Conservation (phyloP, 2,888 invertebrate species). For the Andrena praecox region DNA sequence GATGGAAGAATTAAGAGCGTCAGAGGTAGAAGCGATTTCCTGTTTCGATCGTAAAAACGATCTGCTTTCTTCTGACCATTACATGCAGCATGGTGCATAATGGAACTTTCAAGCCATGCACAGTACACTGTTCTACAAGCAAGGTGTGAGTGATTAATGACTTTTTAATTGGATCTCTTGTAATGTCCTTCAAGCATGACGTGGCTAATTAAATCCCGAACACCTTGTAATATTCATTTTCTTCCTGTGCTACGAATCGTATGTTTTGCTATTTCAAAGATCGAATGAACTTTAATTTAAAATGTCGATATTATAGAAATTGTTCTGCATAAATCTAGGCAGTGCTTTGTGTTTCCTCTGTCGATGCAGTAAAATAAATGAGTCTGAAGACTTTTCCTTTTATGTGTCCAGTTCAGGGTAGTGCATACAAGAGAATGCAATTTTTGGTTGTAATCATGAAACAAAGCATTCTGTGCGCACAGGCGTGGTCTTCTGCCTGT, state of each 20-base stretch:
- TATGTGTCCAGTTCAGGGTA: not conserved
- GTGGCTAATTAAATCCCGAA: conserved; percentile 18
- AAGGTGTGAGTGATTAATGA: conserved; percentile 19
- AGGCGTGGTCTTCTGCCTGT: not conserved
- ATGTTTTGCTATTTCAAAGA: not conserved
- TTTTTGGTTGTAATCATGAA: not conserved
- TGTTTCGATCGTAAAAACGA: not conserved
- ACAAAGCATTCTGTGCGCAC: conserved; percentile 1
- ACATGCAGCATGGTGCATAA: not conserved
- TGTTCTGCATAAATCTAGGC: not conserved
- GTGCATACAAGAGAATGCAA: not conserved
- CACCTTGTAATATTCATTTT: not conserved
- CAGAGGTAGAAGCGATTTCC: not conserved
- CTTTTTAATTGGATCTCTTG: conserved; percentile 5
- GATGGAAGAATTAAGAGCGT: not conserved
- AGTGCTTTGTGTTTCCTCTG: not conserved
- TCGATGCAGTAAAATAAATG: not conserved
- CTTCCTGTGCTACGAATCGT: not conserved
- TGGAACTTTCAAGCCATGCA: conserved; percentile 30
- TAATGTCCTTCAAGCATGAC: not conserved
- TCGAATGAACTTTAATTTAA: not conserved
- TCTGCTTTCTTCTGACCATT: not conserved
- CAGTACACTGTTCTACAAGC: not conserved
- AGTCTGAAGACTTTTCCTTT: not conserved
- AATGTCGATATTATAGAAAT: not conserved